These are phyloP conservation scores for Epistrophe eligans DNA, from an alignment of 2,888 invertebrate genomes.

Conservation along the genomic window DNA sequence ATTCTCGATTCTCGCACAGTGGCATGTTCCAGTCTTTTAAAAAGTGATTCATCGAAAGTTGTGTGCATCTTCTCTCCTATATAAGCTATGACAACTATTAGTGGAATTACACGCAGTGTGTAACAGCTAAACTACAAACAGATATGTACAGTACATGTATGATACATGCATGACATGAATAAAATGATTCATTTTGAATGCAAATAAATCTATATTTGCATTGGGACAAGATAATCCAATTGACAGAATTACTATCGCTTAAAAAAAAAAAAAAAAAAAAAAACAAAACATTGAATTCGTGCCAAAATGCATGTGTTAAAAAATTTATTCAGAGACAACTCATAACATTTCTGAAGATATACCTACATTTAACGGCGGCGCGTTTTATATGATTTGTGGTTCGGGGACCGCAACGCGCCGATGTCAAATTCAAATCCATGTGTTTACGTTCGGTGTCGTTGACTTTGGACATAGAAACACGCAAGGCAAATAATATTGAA, in stretches of 20 bases:
- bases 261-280: background rate
- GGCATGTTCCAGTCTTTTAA: conserved; percentile 13
- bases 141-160: background rate
- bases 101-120: background rate
- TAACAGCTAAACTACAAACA: background rate
- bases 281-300: conserved; percentile 62
- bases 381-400: background rate
- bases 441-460: conserved; percentile 69
- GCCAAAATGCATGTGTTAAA: conserved; percentile 59
- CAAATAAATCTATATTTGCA: conserved; percentile 49
- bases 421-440: conserved; percentile 12
- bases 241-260: conserved; percentile 15
- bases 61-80: conserved; percentile 13
- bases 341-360: conserved; percentile 1
- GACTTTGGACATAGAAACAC: conserved; percentile 38
- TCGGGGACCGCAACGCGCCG: background rate
- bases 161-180: conserved; percentile 32
- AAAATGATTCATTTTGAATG: conserved; percentile 47
- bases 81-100: background rate
- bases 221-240: conserved; percentile 54
- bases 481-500: conserved; percentile 8
- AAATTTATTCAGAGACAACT: conserved; percentile 13
- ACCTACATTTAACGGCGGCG: background rate
- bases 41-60: conserved; percentile 49
- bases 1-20: conserved; percentile 18